Percentiles rank a stretch among this genome's conserved stretches.
Conservation (phyloP, 2,113 vertebrate genomes). For the Formicarius rufipectus region DNA sequence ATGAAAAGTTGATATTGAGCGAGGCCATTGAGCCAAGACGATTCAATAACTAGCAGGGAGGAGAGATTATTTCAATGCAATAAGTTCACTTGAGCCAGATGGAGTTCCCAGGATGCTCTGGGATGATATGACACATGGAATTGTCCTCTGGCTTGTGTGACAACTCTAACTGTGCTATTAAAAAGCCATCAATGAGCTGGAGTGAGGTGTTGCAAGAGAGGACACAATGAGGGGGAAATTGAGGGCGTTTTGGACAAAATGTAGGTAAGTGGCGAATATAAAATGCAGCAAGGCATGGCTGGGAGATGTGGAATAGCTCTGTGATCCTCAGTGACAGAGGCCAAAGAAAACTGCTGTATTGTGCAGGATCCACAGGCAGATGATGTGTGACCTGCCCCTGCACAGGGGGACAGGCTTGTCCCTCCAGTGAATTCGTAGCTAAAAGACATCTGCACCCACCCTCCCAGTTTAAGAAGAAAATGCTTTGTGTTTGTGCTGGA, state of each 20-base stretch:
- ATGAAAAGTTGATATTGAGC: slow-evolving; percentile 58
- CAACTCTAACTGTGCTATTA: slow-evolving; percentile 50
- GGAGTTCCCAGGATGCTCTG: slow-evolving; percentile 26
- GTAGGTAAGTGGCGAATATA: neutral
- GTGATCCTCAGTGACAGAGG: neutral
- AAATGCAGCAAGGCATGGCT: neutral
- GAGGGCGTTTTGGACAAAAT: neutral
- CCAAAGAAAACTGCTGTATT: neutral
- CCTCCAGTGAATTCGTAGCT: neutral
- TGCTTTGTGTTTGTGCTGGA: neutral
- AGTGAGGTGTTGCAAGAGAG: neutral
- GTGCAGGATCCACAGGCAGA: neutral
- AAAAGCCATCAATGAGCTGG: slow-evolving; percentile 34
- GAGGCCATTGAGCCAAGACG: slow-evolving; percentile 35
- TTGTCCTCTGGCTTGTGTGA: slow-evolving; percentile 40
- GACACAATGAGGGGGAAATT: neutral
- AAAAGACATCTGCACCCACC: neutral
- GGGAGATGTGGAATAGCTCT: neutral
- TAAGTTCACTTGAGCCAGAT: slow-evolving; percentile 16
- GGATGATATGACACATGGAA: neutral
- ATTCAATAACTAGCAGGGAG: slow-evolving; percentile 59
- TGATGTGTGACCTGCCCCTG: neutral
- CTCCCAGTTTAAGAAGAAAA: neutral
- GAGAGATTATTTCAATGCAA: slow-evolving; percentile 58
- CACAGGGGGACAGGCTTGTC: neutral